phyloP scores from a whole-genome alignment of 2,797 vertebrate species.

The Oreochromis grahami region DNA sequence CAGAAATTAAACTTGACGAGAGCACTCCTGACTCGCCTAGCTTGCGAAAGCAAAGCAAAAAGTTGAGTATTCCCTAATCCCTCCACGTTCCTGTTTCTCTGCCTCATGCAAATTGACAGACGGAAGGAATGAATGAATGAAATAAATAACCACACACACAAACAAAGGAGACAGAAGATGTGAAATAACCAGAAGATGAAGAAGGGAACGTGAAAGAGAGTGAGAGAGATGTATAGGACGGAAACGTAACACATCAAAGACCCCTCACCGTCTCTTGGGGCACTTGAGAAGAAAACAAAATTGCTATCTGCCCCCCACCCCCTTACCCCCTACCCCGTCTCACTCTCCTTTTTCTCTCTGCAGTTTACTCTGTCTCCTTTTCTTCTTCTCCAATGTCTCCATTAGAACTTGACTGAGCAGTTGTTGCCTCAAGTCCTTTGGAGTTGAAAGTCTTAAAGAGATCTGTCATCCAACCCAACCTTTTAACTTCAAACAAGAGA shows the following conservation, averaged over 20 bases:
- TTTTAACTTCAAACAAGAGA: slow-evolving; percentile 47
- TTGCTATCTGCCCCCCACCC: slow-evolving; percentile 16
- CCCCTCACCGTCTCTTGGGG: slow-evolving; percentile 62
- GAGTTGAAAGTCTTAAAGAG: slow-evolving; percentile 62
- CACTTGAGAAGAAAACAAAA: slow-evolving; percentile 63
- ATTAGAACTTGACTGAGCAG: slow-evolving; percentile 50
- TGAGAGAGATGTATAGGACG: slow-evolving; percentile 14
- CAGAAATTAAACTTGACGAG: slow-evolving; percentile 21
- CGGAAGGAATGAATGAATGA: slow-evolving; percentile 51
- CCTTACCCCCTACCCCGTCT: neutral
- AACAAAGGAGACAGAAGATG: slow-evolving; percentile 47
- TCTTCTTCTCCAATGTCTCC: slow-evolving; percentile 40
- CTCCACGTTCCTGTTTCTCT: slow-evolving; percentile 22
- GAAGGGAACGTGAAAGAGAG: slow-evolving; percentile 13
- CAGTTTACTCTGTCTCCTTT: slow-evolving; percentile 34
- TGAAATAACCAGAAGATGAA: slow-evolving; percentile 57
- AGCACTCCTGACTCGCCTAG: neutral
- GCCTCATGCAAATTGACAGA: slow-evolving; percentile 66
- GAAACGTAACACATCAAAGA: slow-evolving; percentile 71
- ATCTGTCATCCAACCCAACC: slow-evolving; percentile 49
- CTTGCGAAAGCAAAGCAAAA: slow-evolving; percentile 38
- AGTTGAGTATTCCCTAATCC: slow-evolving; percentile 48
- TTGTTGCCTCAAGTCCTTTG: slow-evolving; percentile 55
- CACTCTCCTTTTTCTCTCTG: slow-evolving; percentile 16
- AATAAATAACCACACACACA: slow-evolving; percentile 59